A percentile compares a stretch with the other conserved stretches of the same genome.
Evolutionary conservation across 1,140 invertebrate species (phyloP).

Genomic region (Leptopilina boulardi): DNA sequence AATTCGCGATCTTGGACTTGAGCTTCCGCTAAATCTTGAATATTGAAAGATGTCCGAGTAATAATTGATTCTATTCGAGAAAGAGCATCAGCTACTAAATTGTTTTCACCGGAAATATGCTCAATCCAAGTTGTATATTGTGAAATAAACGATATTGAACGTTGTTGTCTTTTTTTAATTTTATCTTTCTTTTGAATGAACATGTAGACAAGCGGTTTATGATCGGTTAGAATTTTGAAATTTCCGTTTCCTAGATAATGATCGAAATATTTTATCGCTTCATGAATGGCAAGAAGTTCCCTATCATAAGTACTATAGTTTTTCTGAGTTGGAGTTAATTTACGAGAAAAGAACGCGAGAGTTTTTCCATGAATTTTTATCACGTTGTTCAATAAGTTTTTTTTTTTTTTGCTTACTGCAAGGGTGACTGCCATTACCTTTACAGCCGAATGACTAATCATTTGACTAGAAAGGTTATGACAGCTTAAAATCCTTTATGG

Average conservation of each 20-base stretch:
- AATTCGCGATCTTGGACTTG: not conserved
- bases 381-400: no score
- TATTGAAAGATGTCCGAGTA: slow-evolving; percentile 33
- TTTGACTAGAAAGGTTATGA: no score
- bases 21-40: slow-evolving; percentile 36
- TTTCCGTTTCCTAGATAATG: slow-evolving; percentile 22
- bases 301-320: slow-evolving; percentile 49
- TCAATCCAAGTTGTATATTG: slow-evolving; percentile 56
- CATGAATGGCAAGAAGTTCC: not conserved
- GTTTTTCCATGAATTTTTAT: not conserved
- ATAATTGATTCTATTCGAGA: slow-evolving; percentile 44
- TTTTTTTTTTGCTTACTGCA: no score
- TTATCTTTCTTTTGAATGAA: slow-evolving; percentile 48
- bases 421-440: no score
- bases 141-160: slow-evolving; percentile 53
- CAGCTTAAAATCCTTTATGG: no score
- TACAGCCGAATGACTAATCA: no score
- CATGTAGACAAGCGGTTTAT: slow-evolving; percentile 57
- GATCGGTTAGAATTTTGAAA: slow-evolving; percentile 56
- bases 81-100: slow-evolving; percentile 58
- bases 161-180: slow-evolving; percentile 39
- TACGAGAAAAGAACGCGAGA: not conserved
- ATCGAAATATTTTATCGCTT: not conserved
- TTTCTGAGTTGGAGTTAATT: not conserved
- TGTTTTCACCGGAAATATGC: slow-evolving; percentile 53